phyloP scores from a whole-genome alignment of 2,797 vertebrate species.

The Smutsia gigantea region DNA sequence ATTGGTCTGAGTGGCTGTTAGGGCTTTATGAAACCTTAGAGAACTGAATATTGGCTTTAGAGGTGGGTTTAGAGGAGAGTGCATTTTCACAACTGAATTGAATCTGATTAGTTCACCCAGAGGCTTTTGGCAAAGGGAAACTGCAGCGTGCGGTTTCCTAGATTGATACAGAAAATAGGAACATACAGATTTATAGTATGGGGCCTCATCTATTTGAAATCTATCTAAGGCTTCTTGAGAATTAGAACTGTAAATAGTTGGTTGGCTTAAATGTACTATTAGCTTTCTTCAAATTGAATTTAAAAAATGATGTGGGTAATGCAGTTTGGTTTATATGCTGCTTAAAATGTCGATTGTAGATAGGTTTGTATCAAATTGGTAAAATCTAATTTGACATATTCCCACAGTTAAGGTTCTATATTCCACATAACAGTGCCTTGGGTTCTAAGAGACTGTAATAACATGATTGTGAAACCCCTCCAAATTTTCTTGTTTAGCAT shows the following conservation, averaged over 20 bases:
- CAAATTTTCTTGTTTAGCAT: neutral
- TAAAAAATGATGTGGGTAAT: slow-evolving; percentile 45
- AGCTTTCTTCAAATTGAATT: slow-evolving; percentile 43
- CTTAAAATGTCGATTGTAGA: slow-evolving; percentile 22
- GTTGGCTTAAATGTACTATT: slow-evolving; percentile 41
- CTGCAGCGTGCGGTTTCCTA: slow-evolving; percentile 74
- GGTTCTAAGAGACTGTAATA: neutral
- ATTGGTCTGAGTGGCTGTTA: slow-evolving; percentile 75
- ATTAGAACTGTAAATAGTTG: slow-evolving; percentile 16
- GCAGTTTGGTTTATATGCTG: slow-evolving; percentile 40
- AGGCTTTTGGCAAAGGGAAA: slow-evolving; percentile 78
- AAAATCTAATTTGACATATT: slow-evolving; percentile 21
- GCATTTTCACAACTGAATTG: slow-evolving; percentile 45
- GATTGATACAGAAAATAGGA: slow-evolving; percentile 59
- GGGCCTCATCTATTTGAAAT: slow-evolving; percentile 25
- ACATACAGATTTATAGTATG: slow-evolving; percentile 51
- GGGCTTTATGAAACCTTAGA: slow-evolving; percentile 74
- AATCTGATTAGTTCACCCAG: slow-evolving; percentile 35
- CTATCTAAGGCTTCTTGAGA: slow-evolving; percentile 29
- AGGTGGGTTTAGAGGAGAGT: slow-evolving; percentile 72
- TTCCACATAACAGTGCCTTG: neutral
- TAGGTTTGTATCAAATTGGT: slow-evolving; percentile 15
- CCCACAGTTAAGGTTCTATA: slow-evolving; percentile 32
- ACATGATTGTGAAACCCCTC: neutral
- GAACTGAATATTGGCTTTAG: slow-evolving; percentile 73